These are phyloP conservation scores for Petrophora chlorosata DNA, from an alignment of 2,888 invertebrate genomes.

Conservation along the genomic window DNA sequence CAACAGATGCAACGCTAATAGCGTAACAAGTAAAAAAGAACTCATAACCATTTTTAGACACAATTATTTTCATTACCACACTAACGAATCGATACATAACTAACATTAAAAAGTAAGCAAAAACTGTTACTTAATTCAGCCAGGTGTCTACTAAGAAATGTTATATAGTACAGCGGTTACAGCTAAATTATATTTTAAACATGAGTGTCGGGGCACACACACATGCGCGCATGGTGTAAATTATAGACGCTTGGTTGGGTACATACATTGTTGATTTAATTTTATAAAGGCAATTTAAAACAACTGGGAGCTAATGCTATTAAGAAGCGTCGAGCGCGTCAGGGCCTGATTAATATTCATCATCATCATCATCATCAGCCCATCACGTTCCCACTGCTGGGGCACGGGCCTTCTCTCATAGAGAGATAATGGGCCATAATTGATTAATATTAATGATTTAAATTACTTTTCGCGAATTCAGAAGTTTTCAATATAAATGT, in stretches of 20 bases:
- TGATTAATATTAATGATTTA: too few species aligned
- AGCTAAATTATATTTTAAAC: conserved; percentile 31
- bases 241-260: conserved; percentile 32
- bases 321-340: background rate
- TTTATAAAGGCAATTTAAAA: conserved; percentile 41
- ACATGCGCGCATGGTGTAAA: conserved; percentile 27
- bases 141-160: conserved; percentile 22
- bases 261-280: conserved; percentile 31
- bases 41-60: background rate
- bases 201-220: conserved; percentile 21
- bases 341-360: too few species aligned
- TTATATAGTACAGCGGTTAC: too few species aligned
- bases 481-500: too few species aligned
- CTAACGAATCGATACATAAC: conserved; percentile 13
- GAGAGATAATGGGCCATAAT: too few species aligned
- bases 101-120: conserved; percentile 2
- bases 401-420: too few species aligned
- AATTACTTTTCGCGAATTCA: too few species aligned
- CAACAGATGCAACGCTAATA: background rate
- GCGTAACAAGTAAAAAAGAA: background rate
- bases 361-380: too few species aligned
- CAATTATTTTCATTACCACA: conserved; percentile 8
- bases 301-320: conserved; percentile 28
- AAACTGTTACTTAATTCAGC: conserved; percentile 5
- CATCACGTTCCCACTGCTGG: too few species aligned